Conservation (phyloP, 2,797 vertebrate species). For the Eulemur rubriventer region DNA sequence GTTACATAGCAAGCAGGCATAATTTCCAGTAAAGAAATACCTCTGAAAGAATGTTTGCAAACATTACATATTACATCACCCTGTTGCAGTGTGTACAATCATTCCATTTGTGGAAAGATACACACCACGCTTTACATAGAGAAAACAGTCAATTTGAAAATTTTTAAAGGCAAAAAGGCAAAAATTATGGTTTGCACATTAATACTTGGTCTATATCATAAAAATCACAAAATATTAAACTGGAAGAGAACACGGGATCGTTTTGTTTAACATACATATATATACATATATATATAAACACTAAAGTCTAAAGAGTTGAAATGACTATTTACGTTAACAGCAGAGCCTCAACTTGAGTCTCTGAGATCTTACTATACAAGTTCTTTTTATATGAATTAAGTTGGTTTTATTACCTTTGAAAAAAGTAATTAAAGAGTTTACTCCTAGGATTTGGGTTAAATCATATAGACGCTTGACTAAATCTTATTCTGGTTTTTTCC, state of each 20-base stretch:
- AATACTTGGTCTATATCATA: no score
- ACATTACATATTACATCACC: not conserved
- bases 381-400: slow-evolving; percentile 28
- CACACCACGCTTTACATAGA: not conserved
- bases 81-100: not conserved
- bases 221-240: no score
- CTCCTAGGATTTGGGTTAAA: slow-evolving; percentile 2
- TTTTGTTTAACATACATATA: no score
- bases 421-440: not conserved
- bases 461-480: slow-evolving; percentile 15
- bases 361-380: not conserved
- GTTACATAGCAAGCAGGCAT: not conserved
- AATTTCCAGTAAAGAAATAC: not conserved
- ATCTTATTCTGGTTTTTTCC: not conserved
- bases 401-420: slow-evolving; percentile 24
- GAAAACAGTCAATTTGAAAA: not conserved
- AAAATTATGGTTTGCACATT: no score
- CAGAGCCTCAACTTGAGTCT: not conserved
- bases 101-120: not conserved
- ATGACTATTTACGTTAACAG: not conserved
- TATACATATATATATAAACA: not conserved
- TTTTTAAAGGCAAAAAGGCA: no score
- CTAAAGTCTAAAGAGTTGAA: slow-evolving; percentile 30
- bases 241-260: no score
- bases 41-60: not conserved